Evolutionary conservation across 2,888 invertebrate genomes (phyloP).

Genomic region (Synergus itoensis): DNA sequence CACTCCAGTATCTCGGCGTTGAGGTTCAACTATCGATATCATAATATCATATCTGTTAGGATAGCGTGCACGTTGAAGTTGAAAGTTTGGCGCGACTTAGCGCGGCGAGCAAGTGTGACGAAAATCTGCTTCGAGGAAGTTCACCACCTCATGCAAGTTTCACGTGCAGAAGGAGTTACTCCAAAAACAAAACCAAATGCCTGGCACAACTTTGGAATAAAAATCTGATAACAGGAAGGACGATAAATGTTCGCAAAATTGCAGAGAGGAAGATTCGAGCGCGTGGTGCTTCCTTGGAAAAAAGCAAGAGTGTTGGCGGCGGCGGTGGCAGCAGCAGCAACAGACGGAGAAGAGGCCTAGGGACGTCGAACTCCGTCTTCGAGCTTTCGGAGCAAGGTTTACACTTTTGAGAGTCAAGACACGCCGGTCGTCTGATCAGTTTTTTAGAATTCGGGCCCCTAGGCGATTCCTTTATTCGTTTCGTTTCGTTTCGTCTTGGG

Average conservation of each 20-base stretch:
- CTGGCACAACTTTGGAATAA: neutral
- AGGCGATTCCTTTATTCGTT: slow-evolving; percentile 40
- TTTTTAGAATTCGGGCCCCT: slow-evolving; percentile 19
- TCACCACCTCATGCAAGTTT: neutral
- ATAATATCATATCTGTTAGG: slow-evolving; percentile 67
- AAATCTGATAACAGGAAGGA: neutral
- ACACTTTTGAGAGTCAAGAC: neutral
- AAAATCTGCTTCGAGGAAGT: neutral
- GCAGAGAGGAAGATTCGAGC: slow-evolving; percentile 1
- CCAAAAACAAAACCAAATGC: slow-evolving; percentile 3
- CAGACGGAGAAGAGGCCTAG: neutral
- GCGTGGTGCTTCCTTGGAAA: neutral
- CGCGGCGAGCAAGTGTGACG: slow-evolving; percentile 47
- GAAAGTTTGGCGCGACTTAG: slow-evolving; percentile 32
- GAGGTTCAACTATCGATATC: slow-evolving; percentile 63
- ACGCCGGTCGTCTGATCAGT: neutral
- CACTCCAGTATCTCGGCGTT: slow-evolving; percentile 75
- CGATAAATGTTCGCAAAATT: neutral
- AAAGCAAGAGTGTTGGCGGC: slow-evolving; percentile 8
- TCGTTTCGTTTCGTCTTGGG: slow-evolving; percentile 62
- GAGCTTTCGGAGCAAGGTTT: neutral
- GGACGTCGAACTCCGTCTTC: slow-evolving; percentile 19
- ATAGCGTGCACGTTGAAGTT: slow-evolving; percentile 47
- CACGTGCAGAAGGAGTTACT: slow-evolving; percentile 2
- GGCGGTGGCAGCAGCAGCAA: slow-evolving; percentile 35